Percentiles rank a stretch among this genome's conserved stretches.
phyloP scores from a whole-genome alignment of 2,888 invertebrate genomes.

The Thelaira solivaga region DNA sequence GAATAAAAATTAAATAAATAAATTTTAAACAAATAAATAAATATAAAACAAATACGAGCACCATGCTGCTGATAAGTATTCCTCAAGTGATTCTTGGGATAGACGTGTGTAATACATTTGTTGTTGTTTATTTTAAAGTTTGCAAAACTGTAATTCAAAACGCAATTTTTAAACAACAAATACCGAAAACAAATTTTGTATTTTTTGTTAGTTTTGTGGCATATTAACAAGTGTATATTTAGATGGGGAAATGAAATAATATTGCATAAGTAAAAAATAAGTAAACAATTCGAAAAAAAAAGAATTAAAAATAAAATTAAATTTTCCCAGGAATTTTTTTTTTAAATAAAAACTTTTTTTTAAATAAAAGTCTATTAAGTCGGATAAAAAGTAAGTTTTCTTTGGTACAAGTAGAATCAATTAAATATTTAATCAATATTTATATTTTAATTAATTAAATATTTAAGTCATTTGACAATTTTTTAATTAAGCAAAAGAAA shows the following conservation, averaged over 20 bases:
- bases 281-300: not conserved
- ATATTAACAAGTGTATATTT: too few relatives aligned
- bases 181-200: too few relatives aligned
- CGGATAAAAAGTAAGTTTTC: too few relatives aligned
- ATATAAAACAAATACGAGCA: constrained; percentile 26
- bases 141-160: constrained; percentile 21
- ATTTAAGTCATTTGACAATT: too few relatives aligned
- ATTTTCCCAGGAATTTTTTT: not conserved
- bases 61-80: constrained; percentile 3
- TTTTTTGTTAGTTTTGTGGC: too few relatives aligned
- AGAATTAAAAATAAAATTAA: not conserved
- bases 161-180: constrained; percentile 29
- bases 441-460: too few relatives aligned
- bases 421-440: too few relatives aligned
- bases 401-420: too few relatives aligned
- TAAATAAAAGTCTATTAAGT: not conserved
- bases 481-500: too few relatives aligned
- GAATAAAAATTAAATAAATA: not conserved
- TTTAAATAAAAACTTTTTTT: not conserved
- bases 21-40: constrained; percentile 43
- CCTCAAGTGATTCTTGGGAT: not conserved
- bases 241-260: not conserved
- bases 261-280: not conserved
- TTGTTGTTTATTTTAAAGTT: not conserved
- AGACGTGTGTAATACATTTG: constrained; percentile 12